Conservation (phyloP, 2,888 invertebrate species). For the Mimachlamys varia region DNA sequence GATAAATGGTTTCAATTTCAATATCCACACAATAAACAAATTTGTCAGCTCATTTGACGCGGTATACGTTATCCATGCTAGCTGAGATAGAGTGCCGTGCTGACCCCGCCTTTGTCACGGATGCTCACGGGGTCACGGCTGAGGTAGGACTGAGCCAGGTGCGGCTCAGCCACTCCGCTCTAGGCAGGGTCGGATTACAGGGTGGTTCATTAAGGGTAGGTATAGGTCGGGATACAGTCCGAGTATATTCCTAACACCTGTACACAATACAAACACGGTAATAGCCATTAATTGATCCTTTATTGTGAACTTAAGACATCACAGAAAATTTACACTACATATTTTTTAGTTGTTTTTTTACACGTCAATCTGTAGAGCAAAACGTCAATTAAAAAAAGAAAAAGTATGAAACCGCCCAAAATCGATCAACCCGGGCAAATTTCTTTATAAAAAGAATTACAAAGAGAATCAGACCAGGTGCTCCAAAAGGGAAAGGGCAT, state of each 20-base stretch:
- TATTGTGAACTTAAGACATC: no score
- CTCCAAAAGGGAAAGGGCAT: no score
- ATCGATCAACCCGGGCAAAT: no score
- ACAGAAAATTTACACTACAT: no score
- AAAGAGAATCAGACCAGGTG: no score
- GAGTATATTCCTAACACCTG: background rate
- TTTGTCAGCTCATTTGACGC: slow-evolving; percentile 15
- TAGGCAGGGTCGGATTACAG: background rate
- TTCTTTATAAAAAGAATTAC: no score
- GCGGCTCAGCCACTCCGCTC: background rate
- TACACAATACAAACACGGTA: background rate
- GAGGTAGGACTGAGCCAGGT: background rate
- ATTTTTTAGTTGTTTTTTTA: no score
- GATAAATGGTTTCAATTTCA: slow-evolving; percentile 9
- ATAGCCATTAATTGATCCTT: background rate
- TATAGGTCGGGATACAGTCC: background rate
- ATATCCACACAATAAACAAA: slow-evolving; percentile 22
- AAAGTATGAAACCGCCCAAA: no score
- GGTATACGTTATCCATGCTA: background rate
- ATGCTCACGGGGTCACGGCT: background rate
- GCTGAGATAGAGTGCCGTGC: background rate
- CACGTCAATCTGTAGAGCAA: no score
- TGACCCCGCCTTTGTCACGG: background rate
- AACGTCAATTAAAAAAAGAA: no score
- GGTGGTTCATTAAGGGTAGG: background rate